Evolutionary conservation across 2,113 vertebrate genomes (phyloP).

Genomic region (Megaceryle torquata): DNA sequence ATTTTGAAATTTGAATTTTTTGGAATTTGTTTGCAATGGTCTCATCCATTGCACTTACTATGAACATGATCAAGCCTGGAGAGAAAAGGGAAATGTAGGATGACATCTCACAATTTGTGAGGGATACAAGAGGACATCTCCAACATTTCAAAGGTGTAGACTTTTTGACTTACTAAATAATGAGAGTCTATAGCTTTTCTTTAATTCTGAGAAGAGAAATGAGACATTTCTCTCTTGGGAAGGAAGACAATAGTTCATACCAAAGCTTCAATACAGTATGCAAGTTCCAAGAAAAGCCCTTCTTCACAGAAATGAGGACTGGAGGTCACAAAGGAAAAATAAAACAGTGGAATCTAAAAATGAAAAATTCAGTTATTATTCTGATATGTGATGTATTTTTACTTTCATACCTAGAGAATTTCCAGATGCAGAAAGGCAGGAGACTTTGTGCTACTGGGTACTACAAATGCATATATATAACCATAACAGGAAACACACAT

Average conservation of each 20-base stretch:
- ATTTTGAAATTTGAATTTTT: too few relatives aligned
- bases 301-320: neutral
- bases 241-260: neutral
- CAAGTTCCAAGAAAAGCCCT: neutral
- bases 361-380: neutral
- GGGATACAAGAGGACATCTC: neutral
- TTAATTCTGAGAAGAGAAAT: neutral
- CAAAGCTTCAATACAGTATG: neutral
- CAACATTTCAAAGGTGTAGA: neutral
- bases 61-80: neutral
- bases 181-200: neutral
- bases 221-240: neutral
- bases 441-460: neutral
- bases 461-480: neutral
- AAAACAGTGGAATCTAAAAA: neutral
- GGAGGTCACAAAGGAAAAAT: neutral
- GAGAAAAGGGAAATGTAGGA: neutral
- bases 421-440: neutral
- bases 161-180: neutral
- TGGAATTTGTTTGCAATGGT: too few relatives aligned
- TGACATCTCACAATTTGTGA: neutral
- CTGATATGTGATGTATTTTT: neutral
- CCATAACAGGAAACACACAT: neutral
- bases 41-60: neutral
- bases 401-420: neutral